Evolutionary conservation across 2,888 invertebrate genomes (phyloP).

Genomic region (Rhagium mordax): DNA sequence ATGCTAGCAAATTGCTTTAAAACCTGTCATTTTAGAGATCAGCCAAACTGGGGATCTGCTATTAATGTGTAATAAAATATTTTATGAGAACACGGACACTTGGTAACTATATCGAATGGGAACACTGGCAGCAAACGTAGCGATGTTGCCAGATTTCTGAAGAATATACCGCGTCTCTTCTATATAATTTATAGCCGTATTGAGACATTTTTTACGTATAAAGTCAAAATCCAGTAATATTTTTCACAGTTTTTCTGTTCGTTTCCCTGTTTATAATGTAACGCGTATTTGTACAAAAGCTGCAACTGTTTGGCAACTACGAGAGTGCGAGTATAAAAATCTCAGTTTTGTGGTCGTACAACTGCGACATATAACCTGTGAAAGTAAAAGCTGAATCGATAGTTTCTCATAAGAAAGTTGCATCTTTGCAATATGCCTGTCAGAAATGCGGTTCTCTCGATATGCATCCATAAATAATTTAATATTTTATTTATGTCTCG

Average conservation of each 20-base stretch:
- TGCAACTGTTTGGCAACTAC: background rate
- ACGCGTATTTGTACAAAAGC: background rate
- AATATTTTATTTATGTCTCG: background rate
- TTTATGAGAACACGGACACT: constrained; percentile 41
- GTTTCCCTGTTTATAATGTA: no score
- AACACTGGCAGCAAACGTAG: background rate
- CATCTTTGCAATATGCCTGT: background rate
- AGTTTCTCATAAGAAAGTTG: constrained; percentile 16
- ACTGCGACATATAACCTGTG: constrained; percentile 6
- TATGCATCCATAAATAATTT: background rate
- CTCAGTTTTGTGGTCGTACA: constrained; percentile 1
- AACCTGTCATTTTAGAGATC: constrained; percentile 51
- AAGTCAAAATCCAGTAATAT: background rate
- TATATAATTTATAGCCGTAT: background rate
- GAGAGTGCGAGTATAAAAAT: background rate
- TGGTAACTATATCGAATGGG: constrained; percentile 17
- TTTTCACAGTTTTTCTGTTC: background rate
- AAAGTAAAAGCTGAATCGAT: constrained; percentile 16
- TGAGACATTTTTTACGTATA: background rate
- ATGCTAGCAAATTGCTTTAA: constrained; percentile 46
- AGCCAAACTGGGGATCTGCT: constrained; percentile 39
- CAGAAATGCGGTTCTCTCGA: constrained; percentile 4
- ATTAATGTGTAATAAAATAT: constrained; percentile 57
- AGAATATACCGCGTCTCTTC: background rate
- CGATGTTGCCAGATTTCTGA: background rate